Conservation (phyloP, 2,113 vertebrate genomes). For the Misgurnus mizolepis region DNA sequence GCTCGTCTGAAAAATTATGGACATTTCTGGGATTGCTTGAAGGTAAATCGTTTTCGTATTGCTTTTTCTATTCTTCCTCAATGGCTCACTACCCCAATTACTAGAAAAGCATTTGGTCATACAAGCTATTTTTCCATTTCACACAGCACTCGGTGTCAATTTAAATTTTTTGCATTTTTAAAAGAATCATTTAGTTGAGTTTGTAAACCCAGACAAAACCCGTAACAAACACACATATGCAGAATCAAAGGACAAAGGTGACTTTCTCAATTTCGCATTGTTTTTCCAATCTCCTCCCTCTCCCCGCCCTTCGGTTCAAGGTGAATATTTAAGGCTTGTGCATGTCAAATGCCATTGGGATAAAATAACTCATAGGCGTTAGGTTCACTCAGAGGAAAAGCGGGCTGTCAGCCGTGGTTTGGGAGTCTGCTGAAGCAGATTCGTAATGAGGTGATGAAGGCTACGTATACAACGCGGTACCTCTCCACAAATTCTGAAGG, state of each 20-base stretch:
- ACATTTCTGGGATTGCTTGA: too few relatives aligned
- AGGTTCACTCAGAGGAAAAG: constrained; percentile 68
- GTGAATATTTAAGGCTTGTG: constrained; percentile 76
- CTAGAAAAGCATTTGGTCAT: too few relatives aligned
- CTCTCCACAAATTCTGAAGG: constrained; percentile 51
- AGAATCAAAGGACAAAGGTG: constrained; percentile 73
- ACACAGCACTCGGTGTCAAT: neutral
- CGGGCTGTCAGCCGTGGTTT: constrained; percentile 84
- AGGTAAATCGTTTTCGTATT: too few relatives aligned
- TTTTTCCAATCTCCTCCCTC: constrained; percentile 67
- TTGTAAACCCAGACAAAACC: neutral
- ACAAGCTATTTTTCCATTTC: too few relatives aligned
- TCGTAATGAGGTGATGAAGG: constrained; percentile 74
- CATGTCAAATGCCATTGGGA: constrained; percentile 76
- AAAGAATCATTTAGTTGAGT: neutral
- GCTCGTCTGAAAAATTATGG: too few relatives aligned
- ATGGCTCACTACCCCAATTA: too few relatives aligned
- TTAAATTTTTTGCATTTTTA: neutral
- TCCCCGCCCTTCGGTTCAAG: constrained; percentile 72
- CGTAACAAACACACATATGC: neutral
- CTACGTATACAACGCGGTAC: constrained; percentile 47
- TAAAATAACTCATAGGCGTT: constrained; percentile 73
- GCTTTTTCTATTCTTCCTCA: too few relatives aligned
- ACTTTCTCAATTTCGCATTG: constrained; percentile 74
- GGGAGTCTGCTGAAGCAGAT: constrained; percentile 70